Evolutionary conservation across 1,140 invertebrate species (phyloP), one percentile per base, ranked within the genome.

Genomic region (Caenorhabditis latens): DNA sequence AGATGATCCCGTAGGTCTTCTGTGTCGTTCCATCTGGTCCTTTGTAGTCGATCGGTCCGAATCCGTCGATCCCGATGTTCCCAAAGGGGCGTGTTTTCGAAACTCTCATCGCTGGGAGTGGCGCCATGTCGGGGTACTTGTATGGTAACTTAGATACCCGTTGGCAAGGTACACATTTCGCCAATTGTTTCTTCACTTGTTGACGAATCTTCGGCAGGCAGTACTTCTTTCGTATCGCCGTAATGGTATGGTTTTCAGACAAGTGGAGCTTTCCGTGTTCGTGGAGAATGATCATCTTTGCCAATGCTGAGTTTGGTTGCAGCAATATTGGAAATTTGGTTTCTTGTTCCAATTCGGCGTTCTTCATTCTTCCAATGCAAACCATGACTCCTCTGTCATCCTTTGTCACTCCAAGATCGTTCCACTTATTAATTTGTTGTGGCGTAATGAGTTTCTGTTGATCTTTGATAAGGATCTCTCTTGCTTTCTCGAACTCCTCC

Each of bases 41-140:
- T 14, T 32, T 85, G 53, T 58, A n/a, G 5, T 19, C 16, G 58
- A 87, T 84, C 3, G 86, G 86, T 19, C 86, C 86, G 40, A 84
- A 84, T 13, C 24, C 40, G n/a, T 87, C 86, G n/a, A 71, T 42
- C 7, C 86, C 86, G 21, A n/a, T 42, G 8, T 50, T 5, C 8
- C 16, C 57, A 55, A 87, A 87, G 21, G 86, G 86, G 8, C 40
- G 16, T 5, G 82, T 24, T 40, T 46, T 43, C 14, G 5, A 9
- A 0, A 87, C 86, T 46, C 86, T 50, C 4, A 8, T 13, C 14
- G n/a, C 53, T n/a, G 86, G 86, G 4, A 87, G 83, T 16, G 21
- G 48, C 1, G 57, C 24, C 32, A 67, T 40, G 40, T 55, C 14
- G 1, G 86, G 86, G 40, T 71, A 84, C 24, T 84, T 83, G 61